Percentiles rank a stretch among this genome's conserved stretches.
These are phyloP conservation scores for Drosophila atripex DNA, from an alignment of 2,888 invertebrate species.

Conservation along the genomic window DNA sequence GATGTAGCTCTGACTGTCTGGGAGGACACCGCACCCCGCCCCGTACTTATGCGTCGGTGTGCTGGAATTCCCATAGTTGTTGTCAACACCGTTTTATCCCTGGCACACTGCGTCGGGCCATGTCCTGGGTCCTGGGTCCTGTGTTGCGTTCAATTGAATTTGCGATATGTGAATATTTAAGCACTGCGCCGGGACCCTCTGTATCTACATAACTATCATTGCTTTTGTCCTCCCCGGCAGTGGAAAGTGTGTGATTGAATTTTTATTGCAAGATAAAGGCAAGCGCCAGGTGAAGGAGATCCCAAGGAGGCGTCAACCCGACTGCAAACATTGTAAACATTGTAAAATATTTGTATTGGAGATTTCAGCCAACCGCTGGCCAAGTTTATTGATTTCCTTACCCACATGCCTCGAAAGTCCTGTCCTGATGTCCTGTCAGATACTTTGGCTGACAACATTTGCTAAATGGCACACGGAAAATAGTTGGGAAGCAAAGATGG, in stretches of 20 bases:
- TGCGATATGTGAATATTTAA: slow-evolving; percentile 79
- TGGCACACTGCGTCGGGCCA: slow-evolving; percentile 63
- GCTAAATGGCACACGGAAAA: slow-evolving; percentile 66
- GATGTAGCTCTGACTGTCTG: slow-evolving; percentile 48
- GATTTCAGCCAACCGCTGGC: slow-evolving; percentile 66
- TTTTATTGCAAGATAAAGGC: slow-evolving; percentile 76
- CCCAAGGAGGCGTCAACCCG: slow-evolving; percentile 15
- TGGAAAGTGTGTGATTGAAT: slow-evolving; percentile 69
- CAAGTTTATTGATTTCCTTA: slow-evolving; percentile 68
- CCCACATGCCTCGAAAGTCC: slow-evolving; percentile 32
- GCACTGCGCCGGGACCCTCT: slow-evolving; percentile 70
- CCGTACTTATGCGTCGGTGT: slow-evolving; percentile 14
- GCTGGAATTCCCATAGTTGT: slow-evolving; percentile 74
- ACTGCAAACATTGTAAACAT: slow-evolving; percentile 61
- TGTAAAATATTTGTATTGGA: slow-evolving; percentile 67
- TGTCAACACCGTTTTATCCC: slow-evolving; percentile 77
- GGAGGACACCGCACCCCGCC: background rate
- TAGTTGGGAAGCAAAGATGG: slow-evolving; percentile 30
- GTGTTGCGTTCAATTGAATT: slow-evolving; percentile 75
- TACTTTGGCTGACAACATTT: slow-evolving; percentile 63
- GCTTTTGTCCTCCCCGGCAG: slow-evolving; percentile 17
- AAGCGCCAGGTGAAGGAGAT: slow-evolving; percentile 56
- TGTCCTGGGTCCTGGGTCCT: slow-evolving; percentile 27
- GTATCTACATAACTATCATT: slow-evolving; percentile 69
- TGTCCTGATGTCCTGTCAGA: slow-evolving; percentile 39